Base-by-base conservation (phyloP, 2,797 vertebrate species). In the Enteromius unitaeniatus region DNA sequence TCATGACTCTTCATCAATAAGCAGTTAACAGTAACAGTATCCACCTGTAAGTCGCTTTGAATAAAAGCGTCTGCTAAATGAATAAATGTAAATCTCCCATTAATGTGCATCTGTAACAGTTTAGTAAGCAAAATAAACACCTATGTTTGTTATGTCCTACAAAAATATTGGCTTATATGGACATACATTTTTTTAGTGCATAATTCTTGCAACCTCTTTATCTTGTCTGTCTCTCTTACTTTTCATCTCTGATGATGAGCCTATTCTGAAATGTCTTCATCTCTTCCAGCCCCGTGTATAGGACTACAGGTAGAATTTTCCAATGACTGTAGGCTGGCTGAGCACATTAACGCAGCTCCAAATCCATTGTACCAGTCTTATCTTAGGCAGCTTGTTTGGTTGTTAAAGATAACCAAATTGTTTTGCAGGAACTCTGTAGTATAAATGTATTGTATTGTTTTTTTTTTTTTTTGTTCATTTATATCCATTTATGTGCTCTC, bases 121-220 rank as follows among this genome's bases (percentile, higher is more conserved):
- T 81, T 53, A 49, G 60, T 75, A 82, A 58, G 28, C 82, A 75
- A 64, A 86, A 86, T 82, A 79, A 72, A 84, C 28, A 68, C 31
- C 15, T 68, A 74, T 62, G 53, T 78, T 75, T 68, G 51, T 40
- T 28, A 62, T 55, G 14, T 65, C 47, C 49, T 85, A 42, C 78
- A 83, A 78, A 86, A 86, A 81, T 55, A 72, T 62, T 51, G 40
- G 28, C 58, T 82, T 68, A 82, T 78, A 74, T 62, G 74, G 74
- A 31, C 84, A 79, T 15, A 60, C n/a, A 19, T 72, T 69, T 84
- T 60, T 72, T 65, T 70, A 58, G 19, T 72, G 28, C 45, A 64
- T 65, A 84, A 82, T 84, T 84, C n/a, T 62, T 26, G 51, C n/a
- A 69, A 15, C 40, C 21, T 21, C 69, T 49, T 72, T 28, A 53